Evolutionary conservation across 1,140 invertebrate species (phyloP), one percentile per base, ranked within the genome.

Genomic region (Leptopilina clavipes): DNA sequence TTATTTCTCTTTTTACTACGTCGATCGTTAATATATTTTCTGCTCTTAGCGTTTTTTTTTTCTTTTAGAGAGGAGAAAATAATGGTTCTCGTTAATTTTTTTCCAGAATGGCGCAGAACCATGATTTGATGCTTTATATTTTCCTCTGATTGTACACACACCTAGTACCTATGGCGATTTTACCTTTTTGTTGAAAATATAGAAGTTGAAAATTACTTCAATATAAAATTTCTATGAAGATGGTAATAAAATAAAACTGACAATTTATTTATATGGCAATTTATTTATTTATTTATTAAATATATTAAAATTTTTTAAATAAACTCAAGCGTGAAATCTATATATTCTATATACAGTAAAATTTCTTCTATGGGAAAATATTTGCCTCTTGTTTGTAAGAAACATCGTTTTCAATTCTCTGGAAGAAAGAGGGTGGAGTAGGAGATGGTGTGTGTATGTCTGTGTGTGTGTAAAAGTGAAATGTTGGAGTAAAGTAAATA

Each of bases 401-500:
- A 73, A 73, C 73, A 75, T 76, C 44, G 43, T 40, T 65, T 31
- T 65, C 59, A 65, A 65, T 65, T 75, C 44, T 70, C 71, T 59
- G 65, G 52, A 70, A 25, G 19, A 77, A 77, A 72, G 44, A 43
- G 74, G 70, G 74, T 73, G 19, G 8, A 25, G 22, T 25, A 43
- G 5, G 37, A 40, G 37, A 40, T 2, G 25, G 25, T 31, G 25
- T 31, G 1, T 31, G 25, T 31, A 5, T 31, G 25, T 31, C 1
- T 40, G 25, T 31, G 9, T 40, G 40, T 18, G 40, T 72, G 40
- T 48, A 48, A 72, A 65, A 76, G 82, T 77, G 81, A 80, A 84
- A 86, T 76, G 81, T 84, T 83, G 84, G 82, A 84, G 80, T 81
- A 81, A 81, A 71, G 82, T 79, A 83, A 86, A 85, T 85, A 85